Conservation (phyloP, 2,797 vertebrate genomes). For the Allobates femoralis region DNA sequence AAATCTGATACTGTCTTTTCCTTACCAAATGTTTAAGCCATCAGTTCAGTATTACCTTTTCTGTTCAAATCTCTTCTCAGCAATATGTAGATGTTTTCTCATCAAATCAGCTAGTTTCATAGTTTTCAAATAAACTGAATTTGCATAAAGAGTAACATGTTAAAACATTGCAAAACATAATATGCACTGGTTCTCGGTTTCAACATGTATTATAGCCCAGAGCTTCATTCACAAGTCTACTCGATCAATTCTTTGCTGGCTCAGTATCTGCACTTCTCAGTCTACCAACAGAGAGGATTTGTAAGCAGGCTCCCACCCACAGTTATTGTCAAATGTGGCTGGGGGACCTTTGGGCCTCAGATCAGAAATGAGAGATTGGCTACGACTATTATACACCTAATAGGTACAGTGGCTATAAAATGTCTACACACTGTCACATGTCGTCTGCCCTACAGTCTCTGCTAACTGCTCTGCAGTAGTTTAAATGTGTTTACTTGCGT, state of each 20-base stretch:
- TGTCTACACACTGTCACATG: no score
- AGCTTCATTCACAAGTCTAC: neutral
- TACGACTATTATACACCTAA: no score
- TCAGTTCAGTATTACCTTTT: neutral
- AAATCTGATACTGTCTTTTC: constrained; percentile 30
- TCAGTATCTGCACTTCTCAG: neutral
- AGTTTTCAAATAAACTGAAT: neutral
- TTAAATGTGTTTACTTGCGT: no score
- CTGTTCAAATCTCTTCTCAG: neutral
- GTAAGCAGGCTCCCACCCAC: no score
- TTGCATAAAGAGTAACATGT: neutral
- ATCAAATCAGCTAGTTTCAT: neutral
- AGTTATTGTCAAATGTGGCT: no score
- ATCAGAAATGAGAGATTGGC: no score
- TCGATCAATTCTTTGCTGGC: neutral
- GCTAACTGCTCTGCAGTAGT: no score
- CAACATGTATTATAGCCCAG: constrained; percentile 3
- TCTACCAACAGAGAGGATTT: neutral
- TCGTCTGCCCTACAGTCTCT: no score
- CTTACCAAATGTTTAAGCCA: constrained; percentile 35
- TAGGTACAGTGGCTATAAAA: no score
- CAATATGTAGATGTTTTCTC: neutral
- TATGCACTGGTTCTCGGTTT: neutral
- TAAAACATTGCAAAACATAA: neutral
- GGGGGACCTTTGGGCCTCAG: no score